These are phyloP conservation scores for Pipistrellus kuhlii DNA, from an alignment of 2,797 vertebrate genomes.

Conservation along the genomic window DNA sequence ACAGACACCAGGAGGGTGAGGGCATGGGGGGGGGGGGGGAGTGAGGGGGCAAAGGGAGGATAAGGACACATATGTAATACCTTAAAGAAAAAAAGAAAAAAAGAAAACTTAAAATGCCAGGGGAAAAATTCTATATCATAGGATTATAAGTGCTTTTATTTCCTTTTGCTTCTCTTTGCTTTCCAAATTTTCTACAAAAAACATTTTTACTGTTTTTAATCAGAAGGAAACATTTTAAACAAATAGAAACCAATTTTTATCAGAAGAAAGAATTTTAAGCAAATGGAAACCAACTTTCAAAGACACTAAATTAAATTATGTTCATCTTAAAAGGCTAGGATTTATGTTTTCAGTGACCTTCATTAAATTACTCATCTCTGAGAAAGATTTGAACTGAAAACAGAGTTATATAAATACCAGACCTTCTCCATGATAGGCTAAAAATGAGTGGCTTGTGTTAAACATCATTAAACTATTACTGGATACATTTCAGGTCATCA, in stretches of 20 bases:
- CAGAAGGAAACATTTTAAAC: neutral
- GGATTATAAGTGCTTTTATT: neutral
- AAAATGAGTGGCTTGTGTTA: neutral
- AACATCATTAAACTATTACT: slow-evolving; percentile 19
- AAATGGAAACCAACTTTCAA: slow-evolving; percentile 50
- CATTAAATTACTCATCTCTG: neutral
- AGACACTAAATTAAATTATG: neutral
- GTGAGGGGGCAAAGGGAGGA: too few species aligned
- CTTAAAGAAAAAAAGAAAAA: too few species aligned
- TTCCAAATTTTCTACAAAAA: neutral
- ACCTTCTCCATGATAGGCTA: slow-evolving; percentile 15
- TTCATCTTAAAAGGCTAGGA: neutral
- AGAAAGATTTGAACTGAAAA: slow-evolving; percentile 24
- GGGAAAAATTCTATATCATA: neutral
- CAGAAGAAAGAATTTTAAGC: neutral
- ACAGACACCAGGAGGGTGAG: too few species aligned
- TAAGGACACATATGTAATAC: too few species aligned
- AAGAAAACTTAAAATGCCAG: too few species aligned
- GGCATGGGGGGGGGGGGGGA: too few species aligned
- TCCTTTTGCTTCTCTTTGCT: neutral
- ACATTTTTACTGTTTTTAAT: neutral
- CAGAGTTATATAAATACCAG: neutral
- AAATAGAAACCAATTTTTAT: slow-evolving; percentile 37
- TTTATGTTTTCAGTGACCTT: slow-evolving; percentile 31
- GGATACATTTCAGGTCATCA: slow-evolving; percentile 1